Conservation (phyloP, 37 sponge, comb jelly and placozoan genomes). For the Cliona cf. orientalis region DNA sequence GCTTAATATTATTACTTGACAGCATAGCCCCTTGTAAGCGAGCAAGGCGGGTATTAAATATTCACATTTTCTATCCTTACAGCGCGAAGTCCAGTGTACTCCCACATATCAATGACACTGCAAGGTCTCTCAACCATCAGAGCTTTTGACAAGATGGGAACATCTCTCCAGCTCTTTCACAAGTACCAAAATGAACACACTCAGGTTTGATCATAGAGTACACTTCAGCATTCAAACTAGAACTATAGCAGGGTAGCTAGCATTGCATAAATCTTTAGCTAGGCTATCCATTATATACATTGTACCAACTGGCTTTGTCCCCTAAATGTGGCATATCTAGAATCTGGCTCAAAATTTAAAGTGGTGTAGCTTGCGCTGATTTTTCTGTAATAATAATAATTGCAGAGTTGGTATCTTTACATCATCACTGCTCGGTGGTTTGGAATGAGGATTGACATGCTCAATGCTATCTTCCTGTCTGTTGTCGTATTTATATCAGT, state of each 20-base stretch:
- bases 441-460: conserved; percentile 63
- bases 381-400: too few relatives aligned
- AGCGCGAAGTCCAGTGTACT: conserved; percentile 93
- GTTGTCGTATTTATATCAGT: conserved; percentile 50
- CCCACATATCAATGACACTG: conserved; percentile 82
- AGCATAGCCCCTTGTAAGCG: not conserved
- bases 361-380: too few relatives aligned
- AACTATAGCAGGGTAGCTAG: too few relatives aligned
- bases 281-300: too few relatives aligned
- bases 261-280: too few relatives aligned
- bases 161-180: conserved; percentile 30
- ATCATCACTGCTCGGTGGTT: conserved; percentile 63
- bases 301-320: too few relatives aligned
- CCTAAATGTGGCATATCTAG: too few relatives aligned
- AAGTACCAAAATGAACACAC: conserved; percentile 44
- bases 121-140: conserved; percentile 85
- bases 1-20: not conserved
- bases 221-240: too few relatives aligned
- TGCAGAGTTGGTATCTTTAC: conserved; percentile 57
- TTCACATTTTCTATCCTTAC: not conserved
- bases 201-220: conserved; percentile 1
- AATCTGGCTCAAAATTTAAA: too few relatives aligned
- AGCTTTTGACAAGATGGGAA: conserved; percentile 41
- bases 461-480: conserved; percentile 44
- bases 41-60: too few relatives aligned